These are phyloP conservation scores for Drosophila nr. fundita DNA, from an alignment of 2,888 invertebrate genomes.

Conservation along the genomic window DNA sequence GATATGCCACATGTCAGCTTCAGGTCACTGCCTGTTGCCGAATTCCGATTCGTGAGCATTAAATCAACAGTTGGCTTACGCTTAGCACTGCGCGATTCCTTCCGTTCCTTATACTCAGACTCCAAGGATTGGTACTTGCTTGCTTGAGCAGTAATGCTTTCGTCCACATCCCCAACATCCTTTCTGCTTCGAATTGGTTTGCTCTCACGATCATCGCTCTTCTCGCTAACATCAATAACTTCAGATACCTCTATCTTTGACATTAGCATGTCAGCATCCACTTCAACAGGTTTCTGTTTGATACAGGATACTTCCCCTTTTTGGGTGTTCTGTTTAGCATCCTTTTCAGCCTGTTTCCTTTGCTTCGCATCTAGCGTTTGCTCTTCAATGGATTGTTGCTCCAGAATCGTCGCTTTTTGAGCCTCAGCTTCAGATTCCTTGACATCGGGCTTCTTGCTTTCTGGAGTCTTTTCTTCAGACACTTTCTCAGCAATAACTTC, in stretches of 20 bases:
- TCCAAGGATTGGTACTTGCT: constrained; percentile 58
- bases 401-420: too few relatives aligned
- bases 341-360: too few relatives aligned
- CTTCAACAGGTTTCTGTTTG: background rate
- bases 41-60: constrained; percentile 90
- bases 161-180: constrained; percentile 1
- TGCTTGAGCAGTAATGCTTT: constrained; percentile 20
- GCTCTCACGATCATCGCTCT: background rate
- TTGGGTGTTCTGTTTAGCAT: too few relatives aligned
- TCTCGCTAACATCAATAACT: background rate
- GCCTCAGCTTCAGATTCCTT: too few relatives aligned
- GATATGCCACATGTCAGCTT: constrained; percentile 92
- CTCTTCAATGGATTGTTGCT: too few relatives aligned
- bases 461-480: too few relatives aligned
- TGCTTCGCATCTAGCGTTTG: too few relatives aligned
- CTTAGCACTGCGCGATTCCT: constrained; percentile 75
- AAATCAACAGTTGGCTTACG: constrained; percentile 85
- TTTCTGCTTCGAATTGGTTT: background rate
- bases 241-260: constrained; percentile 1
- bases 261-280: background rate
- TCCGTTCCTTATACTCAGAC: constrained; percentile 72
- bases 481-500: too few relatives aligned
- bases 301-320: too few relatives aligned
- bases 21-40: constrained; percentile 90
- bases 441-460: too few relatives aligned